These are phyloP conservation scores for Melanocharis versteri DNA, from an alignment of 2,113 vertebrate genomes.

Conservation along the genomic window DNA sequence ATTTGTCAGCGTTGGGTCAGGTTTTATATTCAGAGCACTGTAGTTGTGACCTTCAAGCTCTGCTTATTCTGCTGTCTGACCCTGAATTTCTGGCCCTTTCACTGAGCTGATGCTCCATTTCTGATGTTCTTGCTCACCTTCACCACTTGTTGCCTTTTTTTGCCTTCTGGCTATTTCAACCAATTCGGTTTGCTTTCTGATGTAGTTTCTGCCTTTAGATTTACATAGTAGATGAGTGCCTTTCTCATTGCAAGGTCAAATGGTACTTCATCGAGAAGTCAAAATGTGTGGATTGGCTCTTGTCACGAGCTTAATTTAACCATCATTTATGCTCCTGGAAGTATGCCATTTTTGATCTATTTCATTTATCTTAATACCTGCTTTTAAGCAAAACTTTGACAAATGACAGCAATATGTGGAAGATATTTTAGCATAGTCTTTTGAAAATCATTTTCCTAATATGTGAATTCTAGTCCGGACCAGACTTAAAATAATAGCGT, in stretches of 20 bases:
- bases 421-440: neutral
- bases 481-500: neutral
- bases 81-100: neutral
- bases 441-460: conserved; percentile 1
- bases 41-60: neutral
- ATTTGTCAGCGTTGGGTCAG: neutral
- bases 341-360: neutral
- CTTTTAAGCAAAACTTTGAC: conserved; percentile 18
- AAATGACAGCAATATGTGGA: neutral
- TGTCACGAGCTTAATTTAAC: neutral
- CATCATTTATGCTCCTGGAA: neutral
- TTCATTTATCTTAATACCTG: neutral
- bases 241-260: neutral
- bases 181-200: neutral
- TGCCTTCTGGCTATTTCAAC: neutral
- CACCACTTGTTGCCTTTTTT: neutral
- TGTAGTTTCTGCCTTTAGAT: neutral
- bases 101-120: neutral
- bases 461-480: neutral
- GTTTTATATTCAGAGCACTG: neutral
- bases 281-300: neutral
- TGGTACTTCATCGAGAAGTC: neutral
- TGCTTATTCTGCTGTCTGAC: neutral
- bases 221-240: neutral
- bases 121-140: neutral